Evolutionary conservation across 2,888 invertebrate species (phyloP).

Genomic region (Arenicola marina): DNA sequence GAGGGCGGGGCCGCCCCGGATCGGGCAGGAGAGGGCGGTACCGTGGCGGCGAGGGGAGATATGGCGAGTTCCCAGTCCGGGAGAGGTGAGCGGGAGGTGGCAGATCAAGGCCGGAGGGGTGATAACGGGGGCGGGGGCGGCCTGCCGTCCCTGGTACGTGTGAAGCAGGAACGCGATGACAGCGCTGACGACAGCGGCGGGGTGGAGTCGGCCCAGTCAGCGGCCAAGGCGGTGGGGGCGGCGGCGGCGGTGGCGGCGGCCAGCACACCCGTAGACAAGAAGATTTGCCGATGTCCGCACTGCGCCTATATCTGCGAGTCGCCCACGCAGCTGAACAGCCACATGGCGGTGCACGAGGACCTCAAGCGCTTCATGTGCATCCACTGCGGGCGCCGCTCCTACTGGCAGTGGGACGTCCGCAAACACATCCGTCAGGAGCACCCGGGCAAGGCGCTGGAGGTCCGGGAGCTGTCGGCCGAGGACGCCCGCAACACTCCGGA

Average conservation of each 20-base stretch:
- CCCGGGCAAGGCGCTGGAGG: constrained; percentile 38
- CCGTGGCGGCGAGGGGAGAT: no score
- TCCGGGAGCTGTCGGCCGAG: constrained; percentile 44
- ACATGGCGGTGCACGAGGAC: constrained; percentile 55
- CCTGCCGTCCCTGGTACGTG: no score
- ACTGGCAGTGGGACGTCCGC: constrained; percentile 58
- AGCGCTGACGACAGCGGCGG: no score
- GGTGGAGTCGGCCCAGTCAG: constrained; percentile 3
- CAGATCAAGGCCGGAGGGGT: no score
- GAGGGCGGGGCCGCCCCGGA: background rate
- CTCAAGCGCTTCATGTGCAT: constrained; percentile 56
- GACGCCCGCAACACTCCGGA: constrained; percentile 53
- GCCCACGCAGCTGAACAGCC: constrained; percentile 52
- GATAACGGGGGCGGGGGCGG: no score
- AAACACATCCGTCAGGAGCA: constrained; percentile 55
- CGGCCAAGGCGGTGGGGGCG: constrained; percentile 9
- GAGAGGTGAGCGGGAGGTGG: no score
- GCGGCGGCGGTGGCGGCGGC: background rate
- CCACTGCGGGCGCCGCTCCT: constrained; percentile 54
- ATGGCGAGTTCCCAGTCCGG: no score
- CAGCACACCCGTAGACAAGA: background rate
- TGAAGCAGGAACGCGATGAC: background rate
- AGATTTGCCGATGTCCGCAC: constrained; percentile 17
- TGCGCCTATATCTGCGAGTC: constrained; percentile 32
- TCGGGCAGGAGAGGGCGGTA: no score